Evolutionary conservation across 1,140 invertebrate species (phyloP).

Genomic region (Chymomyza costata): DNA sequence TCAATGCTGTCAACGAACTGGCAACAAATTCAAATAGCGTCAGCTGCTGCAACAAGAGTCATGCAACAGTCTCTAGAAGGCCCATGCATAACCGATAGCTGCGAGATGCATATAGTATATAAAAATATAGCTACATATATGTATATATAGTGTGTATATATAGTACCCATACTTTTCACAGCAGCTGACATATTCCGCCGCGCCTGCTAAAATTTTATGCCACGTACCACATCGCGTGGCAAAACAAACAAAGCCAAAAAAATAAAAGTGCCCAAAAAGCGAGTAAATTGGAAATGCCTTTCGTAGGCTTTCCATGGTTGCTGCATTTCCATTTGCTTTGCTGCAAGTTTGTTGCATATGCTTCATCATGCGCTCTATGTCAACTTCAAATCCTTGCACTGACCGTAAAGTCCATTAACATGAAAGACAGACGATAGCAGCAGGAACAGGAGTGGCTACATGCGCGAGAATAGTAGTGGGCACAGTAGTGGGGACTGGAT

Average conservation of each 20-base stretch:
- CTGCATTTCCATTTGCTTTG: slow-evolving; percentile 13
- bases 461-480: too few relatives aligned
- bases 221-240: too few relatives aligned
- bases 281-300: slow-evolving; percentile 17
- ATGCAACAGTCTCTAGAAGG: too few relatives aligned
- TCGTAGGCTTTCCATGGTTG: slow-evolving; percentile 22
- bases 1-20: slow-evolving; percentile 14
- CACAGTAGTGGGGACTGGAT: too few relatives aligned
- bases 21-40: slow-evolving; percentile 34
- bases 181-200: too few relatives aligned
- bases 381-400: too few relatives aligned
- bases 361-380: slow-evolving; percentile 37
- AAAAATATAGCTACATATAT: slow-evolving; percentile 32
- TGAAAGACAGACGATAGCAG: slow-evolving; percentile 61
- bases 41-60: slow-evolving; percentile 40
- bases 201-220: too few relatives aligned
- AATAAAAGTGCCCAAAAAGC: not conserved
- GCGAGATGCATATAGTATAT: slow-evolving; percentile 27
- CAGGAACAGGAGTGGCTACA: too few relatives aligned
- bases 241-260: not conserved
- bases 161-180: too few relatives aligned
- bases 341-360: slow-evolving; percentile 9
- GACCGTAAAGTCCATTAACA: slow-evolving; percentile 67
- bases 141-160: slow-evolving; percentile 3
- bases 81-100: too few relatives aligned